Conservation (phyloP, 2,888 invertebrate genomes). For the Drosophila siamana region DNA sequence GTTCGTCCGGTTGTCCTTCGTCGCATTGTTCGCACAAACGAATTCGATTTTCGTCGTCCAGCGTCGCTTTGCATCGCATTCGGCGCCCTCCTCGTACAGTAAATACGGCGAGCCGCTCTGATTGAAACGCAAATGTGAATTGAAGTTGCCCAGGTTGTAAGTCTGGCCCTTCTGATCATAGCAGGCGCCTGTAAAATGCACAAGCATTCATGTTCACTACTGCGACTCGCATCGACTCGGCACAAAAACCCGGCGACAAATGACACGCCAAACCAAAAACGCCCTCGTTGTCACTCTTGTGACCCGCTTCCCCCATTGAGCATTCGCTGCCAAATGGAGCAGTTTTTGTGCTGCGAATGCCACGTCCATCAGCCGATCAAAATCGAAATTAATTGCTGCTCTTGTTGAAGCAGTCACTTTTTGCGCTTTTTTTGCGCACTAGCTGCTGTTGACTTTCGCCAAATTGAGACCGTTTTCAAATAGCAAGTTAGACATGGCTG, state of each 20-base stretch:
- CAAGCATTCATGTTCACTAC: constrained; percentile 14
- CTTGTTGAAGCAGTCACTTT: constrained; percentile 9
- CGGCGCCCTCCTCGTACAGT: constrained; percentile 82
- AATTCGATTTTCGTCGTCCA: constrained; percentile 86
- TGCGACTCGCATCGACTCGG: background rate
- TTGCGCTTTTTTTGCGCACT: constrained; percentile 7
- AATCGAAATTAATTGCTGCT: constrained; percentile 56
- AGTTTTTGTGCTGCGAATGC: constrained; percentile 10
- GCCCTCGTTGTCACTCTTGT: background rate
- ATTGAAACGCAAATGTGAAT: constrained; percentile 83
- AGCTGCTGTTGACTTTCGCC: constrained; percentile 20
- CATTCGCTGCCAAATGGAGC: constrained; percentile 22
- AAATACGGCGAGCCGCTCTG: constrained; percentile 84
- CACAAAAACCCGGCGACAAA: constrained; percentile 24
- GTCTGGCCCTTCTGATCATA: constrained; percentile 73
- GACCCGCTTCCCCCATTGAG: background rate
- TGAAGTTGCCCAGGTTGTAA: constrained; percentile 80
- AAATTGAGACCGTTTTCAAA: constrained; percentile 14
- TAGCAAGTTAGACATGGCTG: background rate
- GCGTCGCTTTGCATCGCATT: constrained; percentile 61
- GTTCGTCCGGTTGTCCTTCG: constrained; percentile 63
- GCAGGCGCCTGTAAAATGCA: constrained; percentile 82
- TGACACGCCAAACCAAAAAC: constrained; percentile 3
- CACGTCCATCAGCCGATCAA: constrained; percentile 37
- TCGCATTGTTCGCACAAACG: constrained; percentile 82